phyloP scores from a whole-genome alignment of 2,888 invertebrate genomes.

The Bursaphelenchus okinawaensis region DNA sequence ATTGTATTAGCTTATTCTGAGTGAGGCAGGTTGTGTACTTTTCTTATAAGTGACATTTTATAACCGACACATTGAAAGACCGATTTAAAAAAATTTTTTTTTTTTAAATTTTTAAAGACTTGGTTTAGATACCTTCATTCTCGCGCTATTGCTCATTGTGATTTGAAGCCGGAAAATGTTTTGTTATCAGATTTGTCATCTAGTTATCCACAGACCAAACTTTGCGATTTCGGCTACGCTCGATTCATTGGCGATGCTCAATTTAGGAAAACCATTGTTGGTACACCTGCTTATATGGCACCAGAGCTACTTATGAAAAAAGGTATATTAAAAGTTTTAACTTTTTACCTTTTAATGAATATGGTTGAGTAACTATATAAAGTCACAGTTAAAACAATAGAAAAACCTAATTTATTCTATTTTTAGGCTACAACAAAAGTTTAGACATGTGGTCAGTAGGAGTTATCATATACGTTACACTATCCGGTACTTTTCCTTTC shows the following conservation, averaged over 20 bases:
- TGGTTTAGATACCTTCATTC: conserved; percentile 84
- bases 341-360: background rate
- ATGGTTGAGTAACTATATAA: background rate
- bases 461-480: conserved; percentile 88
- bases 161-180: conserved; percentile 57
- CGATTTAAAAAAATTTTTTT: too few relatives aligned
- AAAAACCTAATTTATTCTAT: background rate
- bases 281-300: conserved; percentile 65
- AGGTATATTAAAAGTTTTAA: conserved; percentile 60
- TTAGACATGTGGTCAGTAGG: conserved; percentile 99
- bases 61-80: too few relatives aligned
- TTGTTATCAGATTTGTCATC: conserved; percentile 50
- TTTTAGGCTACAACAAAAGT: conserved; percentile 80
- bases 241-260: conserved; percentile 52
- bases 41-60: too few relatives aligned
- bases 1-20: too few relatives aligned
- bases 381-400: background rate
- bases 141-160: conserved; percentile 77
- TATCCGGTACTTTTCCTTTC: conserved; percentile 98
- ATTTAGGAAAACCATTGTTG: conserved; percentile 57
- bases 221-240: conserved; percentile 58
- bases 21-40: too few relatives aligned
- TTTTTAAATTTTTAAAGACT: too few relatives aligned
- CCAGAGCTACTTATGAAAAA: conserved; percentile 96
- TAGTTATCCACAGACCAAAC: conserved; percentile 57